Evolutionary conservation across 2,113 vertebrate species (phyloP).

Genomic region (Hassar affinis): DNA sequence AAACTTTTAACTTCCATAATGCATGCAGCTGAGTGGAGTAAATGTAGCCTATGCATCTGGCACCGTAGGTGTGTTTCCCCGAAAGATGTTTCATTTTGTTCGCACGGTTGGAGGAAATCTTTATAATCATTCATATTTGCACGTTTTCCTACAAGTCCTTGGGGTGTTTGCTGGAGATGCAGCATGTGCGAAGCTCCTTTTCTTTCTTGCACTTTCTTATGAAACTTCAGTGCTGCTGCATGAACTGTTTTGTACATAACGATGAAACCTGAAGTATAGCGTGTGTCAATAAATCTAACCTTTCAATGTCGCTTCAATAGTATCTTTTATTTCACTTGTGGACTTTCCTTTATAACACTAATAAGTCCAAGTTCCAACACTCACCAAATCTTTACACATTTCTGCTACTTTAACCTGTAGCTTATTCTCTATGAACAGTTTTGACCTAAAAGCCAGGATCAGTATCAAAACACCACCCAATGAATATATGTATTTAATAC

Average conservation of each 20-base stretch:
- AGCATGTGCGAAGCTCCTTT: slow-evolving; percentile 67
- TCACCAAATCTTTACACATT: neutral
- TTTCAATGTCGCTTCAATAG: slow-evolving; percentile 39
- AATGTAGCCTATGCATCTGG: slow-evolving; percentile 42
- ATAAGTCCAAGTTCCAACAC: neutral
- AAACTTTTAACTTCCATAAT: slow-evolving; percentile 32
- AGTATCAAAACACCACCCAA: neutral
- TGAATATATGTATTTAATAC: neutral
- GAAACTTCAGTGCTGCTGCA: slow-evolving; percentile 70
- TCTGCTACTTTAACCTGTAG: neutral
- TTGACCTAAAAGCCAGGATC: neutral
- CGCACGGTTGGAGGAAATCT: slow-evolving; percentile 46
- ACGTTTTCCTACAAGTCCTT: slow-evolving; percentile 55
- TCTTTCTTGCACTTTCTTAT: slow-evolving; percentile 73
- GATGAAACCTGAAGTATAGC: slow-evolving; percentile 58
- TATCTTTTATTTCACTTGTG: slow-evolving; percentile 8
- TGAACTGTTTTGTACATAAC: slow-evolving; percentile 70
- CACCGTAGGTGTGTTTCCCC: slow-evolving; percentile 28
- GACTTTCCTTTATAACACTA: neutral
- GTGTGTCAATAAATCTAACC: slow-evolving; percentile 64
- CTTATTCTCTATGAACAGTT: neutral
- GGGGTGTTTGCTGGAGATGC: slow-evolving; percentile 53
- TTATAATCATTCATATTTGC: slow-evolving; percentile 52
- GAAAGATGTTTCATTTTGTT: slow-evolving; percentile 52
- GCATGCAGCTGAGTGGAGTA: slow-evolving; percentile 50